Percentiles rank a stretch among this genome's conserved stretches.
Conservation (phyloP, 2,888 invertebrate species). For the Clunio marinus region DNA sequence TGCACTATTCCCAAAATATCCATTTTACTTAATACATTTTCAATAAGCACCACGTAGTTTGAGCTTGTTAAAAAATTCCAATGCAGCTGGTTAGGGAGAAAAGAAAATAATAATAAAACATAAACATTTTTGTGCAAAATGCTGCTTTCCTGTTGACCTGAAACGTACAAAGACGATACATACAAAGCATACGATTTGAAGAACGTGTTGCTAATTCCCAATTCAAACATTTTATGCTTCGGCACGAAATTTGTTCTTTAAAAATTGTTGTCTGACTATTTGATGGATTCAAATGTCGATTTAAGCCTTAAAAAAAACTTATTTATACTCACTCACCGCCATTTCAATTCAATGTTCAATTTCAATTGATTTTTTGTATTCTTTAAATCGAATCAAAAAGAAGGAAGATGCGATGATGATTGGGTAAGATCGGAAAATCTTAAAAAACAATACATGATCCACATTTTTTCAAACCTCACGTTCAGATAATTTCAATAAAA, state of each 20-base stretch:
- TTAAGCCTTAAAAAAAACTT: background rate
- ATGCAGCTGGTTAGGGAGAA: background rate
- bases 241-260: background rate
- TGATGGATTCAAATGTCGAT: no score
- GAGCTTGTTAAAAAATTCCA: background rate
- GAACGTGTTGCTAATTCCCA: slow-evolving; percentile 18
- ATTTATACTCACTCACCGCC: background rate
- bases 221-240: background rate
- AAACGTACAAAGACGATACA: background rate
- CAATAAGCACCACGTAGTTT: background rate
- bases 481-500: background rate
- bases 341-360: slow-evolving; percentile 4
- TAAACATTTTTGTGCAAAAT: no score
- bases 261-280: background rate
- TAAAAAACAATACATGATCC: background rate
- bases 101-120: background rate
- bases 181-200: background rate
- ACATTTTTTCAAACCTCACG: slow-evolving; percentile 6
- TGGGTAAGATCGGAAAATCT: slow-evolving; percentile 8
- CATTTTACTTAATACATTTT: background rate
- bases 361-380: slow-evolving; percentile 12
- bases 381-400: background rate
- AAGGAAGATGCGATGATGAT: slow-evolving; percentile 9
- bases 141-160: slow-evolving; percentile 6
- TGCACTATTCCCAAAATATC: background rate